Base-by-base conservation (phyloP, 2,113 vertebrate genomes). In the Terrapene triunguis region DNA sequence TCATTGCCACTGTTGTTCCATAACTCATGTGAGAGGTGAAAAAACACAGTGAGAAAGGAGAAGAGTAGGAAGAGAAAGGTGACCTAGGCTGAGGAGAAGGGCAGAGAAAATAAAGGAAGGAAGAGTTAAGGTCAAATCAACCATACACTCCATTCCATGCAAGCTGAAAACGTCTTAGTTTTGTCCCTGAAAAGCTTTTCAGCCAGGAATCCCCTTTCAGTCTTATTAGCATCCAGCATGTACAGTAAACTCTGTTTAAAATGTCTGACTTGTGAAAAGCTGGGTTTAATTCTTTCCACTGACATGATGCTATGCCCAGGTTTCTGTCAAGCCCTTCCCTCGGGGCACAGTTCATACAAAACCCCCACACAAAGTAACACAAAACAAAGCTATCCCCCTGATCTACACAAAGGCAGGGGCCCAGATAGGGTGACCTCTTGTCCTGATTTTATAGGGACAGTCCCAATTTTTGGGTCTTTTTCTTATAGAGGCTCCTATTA, bases 1-100 rank as follows among this genome's bases (percentile, higher is more conserved):
- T 42, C 14, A 44, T 72, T 89, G 96, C 98, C 98, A 97, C 83
- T 7, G 2, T 91, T 38, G 72, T 96, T 92, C 87, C 95, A 95
- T 86, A 96, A 29, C 53, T 87, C 86, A 82, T 25, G 62, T 76
- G 82, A 69, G 87, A 87, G 88, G 53, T 89, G n/a, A 62, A 80
- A 19, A 80, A 42, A 57, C 1, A 10, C 38, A 32, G 47, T 3
- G 1, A 44, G 22, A 29, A 80, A 90, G 80, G 38, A 80, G 25
- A 69, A 87, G 87, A 0, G 0, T 59, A n/a, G 13, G 78, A 76
- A 80, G 47, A 14, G 59, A 54, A 12, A 4, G 13, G 16, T 69
- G 69, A 35, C 0, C 9, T 50, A 47, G 44, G 19, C 25, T 51
- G 79, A 80, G 0, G 1, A 25, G 24, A 0, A 0, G 35, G 65